Evolutionary conservation across 2,113 vertebrate genomes (phyloP), one percentile per base, ranked within the genome.

Genomic region (Neolamprologus variostigma): DNA sequence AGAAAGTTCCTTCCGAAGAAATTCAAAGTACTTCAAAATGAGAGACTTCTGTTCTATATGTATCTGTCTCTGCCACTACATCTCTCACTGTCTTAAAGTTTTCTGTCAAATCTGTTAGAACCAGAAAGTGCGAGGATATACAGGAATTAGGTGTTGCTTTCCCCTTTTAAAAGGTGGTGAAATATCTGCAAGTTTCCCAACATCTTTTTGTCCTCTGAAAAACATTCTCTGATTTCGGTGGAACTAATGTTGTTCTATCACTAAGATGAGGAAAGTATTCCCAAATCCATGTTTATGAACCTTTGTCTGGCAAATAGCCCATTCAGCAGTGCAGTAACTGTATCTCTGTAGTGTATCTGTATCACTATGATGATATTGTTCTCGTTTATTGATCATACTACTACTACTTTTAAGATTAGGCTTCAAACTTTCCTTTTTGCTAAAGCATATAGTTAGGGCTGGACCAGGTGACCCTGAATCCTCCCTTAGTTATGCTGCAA

Each of bases 1-100:
- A 61, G 57, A 91, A 82, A 82, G 68, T 93, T 94, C 79, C 61
- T 79, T 91, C 85, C 68, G 33, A 83, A 53, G 55, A 89, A 93
- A 82, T 90, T 86, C 19, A 26, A 87, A 83, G 45, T 45, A 89
- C 82, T 85, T 85, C 57, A 87, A 84, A 73, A 73, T 37, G 83
- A 11, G 78, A 63, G 21, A 73, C 21, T 42, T 85, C 61, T 50
- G n/a, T 5, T 84, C 50, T 82, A 28, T 63, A 9, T 87, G 68
- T 42, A 26, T 89, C 57, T 37, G 45, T 50, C 26, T 47, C 54
- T 61, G 13, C 23, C 81, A 16, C 16, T 71, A 8, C 7, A 7
- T 53, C 4, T 31, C 78, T 50, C 26, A 81, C 71, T 10, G 23
- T 84, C 87, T 88, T 73, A 12, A 83, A 81, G 21, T 83, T 68